Conservation (phyloP, 2,888 invertebrate genomes). For the Epiblema foenella region DNA sequence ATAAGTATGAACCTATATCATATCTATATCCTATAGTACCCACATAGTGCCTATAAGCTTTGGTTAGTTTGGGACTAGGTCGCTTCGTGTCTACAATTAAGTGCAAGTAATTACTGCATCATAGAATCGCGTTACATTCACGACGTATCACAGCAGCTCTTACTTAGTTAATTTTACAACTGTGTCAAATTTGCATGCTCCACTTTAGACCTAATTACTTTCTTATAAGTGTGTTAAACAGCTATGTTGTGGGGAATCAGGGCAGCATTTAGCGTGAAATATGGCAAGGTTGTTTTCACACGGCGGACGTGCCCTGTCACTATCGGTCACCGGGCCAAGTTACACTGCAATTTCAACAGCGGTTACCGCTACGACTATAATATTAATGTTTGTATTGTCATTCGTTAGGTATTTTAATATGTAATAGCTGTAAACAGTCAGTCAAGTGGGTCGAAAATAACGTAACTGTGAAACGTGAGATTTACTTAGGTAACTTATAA, state of each 20-base stretch:
- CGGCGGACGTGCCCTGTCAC: conserved; percentile 56
- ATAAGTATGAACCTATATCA: too few species aligned
- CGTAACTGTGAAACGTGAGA: background rate
- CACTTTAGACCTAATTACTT: conserved; percentile 32
- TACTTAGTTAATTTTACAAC: background rate
- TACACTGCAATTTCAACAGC: conserved; percentile 7
- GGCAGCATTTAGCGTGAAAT: conserved; percentile 56
- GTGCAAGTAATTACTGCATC: background rate
- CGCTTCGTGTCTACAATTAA: too few species aligned
- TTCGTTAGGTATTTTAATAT: conserved; percentile 1
- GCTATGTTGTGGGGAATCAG: conserved; percentile 42
- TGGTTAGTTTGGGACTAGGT: too few species aligned
- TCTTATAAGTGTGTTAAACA: conserved; percentile 29
- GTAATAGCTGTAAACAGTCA: background rate
- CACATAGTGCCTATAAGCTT: too few species aligned
- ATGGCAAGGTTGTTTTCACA: conserved; percentile 48
- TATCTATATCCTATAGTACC: too few species aligned
- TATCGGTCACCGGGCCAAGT: conserved; percentile 49
- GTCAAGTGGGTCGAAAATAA: background rate
- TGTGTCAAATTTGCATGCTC: conserved; percentile 25
- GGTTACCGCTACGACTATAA: conserved; percentile 19
- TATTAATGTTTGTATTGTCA: conserved; percentile 3
- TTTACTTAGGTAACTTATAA: background rate
- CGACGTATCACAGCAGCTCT: background rate
- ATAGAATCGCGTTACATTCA: too few species aligned